These are phyloP conservation scores for Corythornis cristatus DNA, from an alignment of 2,113 vertebrate species.

Conservation along the genomic window DNA sequence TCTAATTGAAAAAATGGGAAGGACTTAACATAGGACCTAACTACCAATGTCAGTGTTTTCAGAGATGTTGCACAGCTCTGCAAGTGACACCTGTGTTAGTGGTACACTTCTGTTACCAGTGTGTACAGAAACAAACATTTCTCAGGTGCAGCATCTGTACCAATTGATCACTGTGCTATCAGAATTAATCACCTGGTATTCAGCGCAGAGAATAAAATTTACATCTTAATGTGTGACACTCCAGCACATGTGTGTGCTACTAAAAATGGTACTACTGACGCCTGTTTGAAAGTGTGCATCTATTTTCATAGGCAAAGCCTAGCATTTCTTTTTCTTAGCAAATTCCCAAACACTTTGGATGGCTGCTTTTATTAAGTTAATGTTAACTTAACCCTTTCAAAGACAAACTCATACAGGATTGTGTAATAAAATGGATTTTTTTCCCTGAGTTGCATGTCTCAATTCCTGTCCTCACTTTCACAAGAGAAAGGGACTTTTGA, in stretches of 20 bases:
- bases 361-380: background rate
- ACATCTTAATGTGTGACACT: conserved; percentile 73
- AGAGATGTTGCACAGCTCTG: conserved; percentile 18
- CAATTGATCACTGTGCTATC: conserved; percentile 68
- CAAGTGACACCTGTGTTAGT: conserved; percentile 71
- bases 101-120: conserved; percentile 25
- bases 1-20: conserved; percentile 82
- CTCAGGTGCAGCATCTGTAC: conserved; percentile 77
- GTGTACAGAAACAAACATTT: conserved; percentile 69
- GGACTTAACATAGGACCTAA: conserved; percentile 59
- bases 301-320: background rate
- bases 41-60: conserved; percentile 61
- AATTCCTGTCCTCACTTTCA: background rate
- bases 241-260: background rate
- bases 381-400: background rate
- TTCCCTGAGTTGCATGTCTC: background rate
- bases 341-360: background rate
- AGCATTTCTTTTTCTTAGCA: background rate
- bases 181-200: conserved; percentile 78
- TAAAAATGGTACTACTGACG: background rate
- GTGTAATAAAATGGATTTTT: background rate
- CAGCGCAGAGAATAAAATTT: conserved; percentile 77
- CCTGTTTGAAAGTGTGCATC: background rate
- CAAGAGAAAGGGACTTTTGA: background rate
- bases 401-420: background rate